A percentile compares a stretch with the other conserved stretches of the same genome.
Evolutionary conservation across 2,888 invertebrate genomes (phyloP).

Genomic region (Oligia strigilis): DNA sequence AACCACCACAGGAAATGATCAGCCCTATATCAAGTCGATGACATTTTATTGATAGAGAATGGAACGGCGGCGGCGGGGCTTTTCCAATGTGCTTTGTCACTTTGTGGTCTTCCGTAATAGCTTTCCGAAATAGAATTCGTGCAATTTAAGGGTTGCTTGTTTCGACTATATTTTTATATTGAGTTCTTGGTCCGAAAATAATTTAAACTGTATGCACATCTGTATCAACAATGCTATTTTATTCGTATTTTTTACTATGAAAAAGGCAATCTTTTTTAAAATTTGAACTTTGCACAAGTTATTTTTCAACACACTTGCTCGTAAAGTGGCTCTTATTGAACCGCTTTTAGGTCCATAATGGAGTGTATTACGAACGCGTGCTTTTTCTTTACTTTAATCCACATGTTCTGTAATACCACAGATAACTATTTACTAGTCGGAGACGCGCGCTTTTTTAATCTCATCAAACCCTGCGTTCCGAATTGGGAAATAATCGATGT

Average conservation of each 20-base stretch:
- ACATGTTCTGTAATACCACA: too few species aligned
- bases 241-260: background rate
- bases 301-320: too few species aligned
- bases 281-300: background rate
- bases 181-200: background rate
- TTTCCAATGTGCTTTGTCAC: constrained; percentile 23
- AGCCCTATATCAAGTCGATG: constrained; percentile 29
- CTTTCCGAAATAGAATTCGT: constrained; percentile 9
- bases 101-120: constrained; percentile 31
- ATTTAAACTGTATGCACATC: background rate
- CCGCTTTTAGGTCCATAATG: too few species aligned
- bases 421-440: too few species aligned
- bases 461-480: too few species aligned
- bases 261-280: background rate
- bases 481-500: too few species aligned
- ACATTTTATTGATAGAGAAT: constrained; percentile 46
- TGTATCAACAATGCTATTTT: constrained; percentile 3
- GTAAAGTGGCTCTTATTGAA: too few species aligned
- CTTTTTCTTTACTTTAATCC: too few species aligned
- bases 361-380: too few species aligned
- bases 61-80: constrained; percentile 13
- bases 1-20: constrained; percentile 35
- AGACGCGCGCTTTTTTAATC: too few species aligned
- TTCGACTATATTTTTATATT: background rate
- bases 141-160: constrained; percentile 2